phyloP scores from a whole-genome alignment of 2,888 invertebrate species.

The Caenorhabditis zanzibari region DNA sequence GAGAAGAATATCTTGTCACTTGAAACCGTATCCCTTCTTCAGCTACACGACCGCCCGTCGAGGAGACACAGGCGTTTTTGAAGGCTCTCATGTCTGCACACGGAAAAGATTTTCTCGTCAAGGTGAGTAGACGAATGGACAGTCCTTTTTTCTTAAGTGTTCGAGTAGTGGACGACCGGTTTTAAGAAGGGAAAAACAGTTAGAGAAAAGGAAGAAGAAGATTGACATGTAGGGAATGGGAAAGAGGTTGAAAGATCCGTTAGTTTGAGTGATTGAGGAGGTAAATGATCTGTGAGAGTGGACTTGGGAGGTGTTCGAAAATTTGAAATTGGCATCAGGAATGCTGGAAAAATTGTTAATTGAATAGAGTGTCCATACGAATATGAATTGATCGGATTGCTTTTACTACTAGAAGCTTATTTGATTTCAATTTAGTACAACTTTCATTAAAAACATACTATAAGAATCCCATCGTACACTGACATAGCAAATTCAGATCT shows the following conservation, averaged over 20 bases:
- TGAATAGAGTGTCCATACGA: no score
- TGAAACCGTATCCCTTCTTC: constrained; percentile 75
- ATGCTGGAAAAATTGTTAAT: no score
- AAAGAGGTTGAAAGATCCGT: constrained; percentile 40
- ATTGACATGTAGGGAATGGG: constrained; percentile 61
- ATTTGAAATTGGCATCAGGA: no score
- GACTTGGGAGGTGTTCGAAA: background rate
- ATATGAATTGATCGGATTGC: no score
- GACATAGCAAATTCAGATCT: background rate
- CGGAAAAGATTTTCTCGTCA: constrained; percentile 96
- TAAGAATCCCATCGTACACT: no score
- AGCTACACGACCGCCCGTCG: constrained; percentile 97
- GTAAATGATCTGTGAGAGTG: constrained; percentile 31
- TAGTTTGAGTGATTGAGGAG: constrained; percentile 52
- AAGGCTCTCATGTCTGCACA: constrained; percentile 95
- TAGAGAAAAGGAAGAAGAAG: constrained; percentile 29
- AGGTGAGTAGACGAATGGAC: constrained; percentile 86
- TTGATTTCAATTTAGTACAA: no score
- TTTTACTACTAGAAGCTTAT: no score
- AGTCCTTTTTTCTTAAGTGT: constrained; percentile 48
- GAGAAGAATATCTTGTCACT: constrained; percentile 80
- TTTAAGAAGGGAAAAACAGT: constrained; percentile 32
- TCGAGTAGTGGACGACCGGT: constrained; percentile 48
- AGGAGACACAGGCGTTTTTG: constrained; percentile 95
- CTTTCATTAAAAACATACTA: no score